These are phyloP conservation scores for Pluvianellus socialis DNA, from an alignment of 2,113 vertebrate species.

Conservation along the genomic window DNA sequence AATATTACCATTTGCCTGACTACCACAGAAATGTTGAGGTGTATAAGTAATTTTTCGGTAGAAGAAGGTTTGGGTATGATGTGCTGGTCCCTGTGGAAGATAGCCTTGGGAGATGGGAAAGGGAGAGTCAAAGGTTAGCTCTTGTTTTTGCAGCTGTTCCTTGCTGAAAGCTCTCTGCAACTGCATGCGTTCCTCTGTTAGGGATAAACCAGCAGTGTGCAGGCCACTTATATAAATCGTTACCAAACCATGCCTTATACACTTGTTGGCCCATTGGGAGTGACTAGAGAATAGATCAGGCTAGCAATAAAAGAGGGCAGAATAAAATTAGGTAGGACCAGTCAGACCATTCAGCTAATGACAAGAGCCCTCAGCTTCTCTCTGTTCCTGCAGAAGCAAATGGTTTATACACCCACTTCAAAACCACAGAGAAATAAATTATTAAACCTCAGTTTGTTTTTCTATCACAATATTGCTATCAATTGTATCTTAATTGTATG, in stretches of 20 bases:
- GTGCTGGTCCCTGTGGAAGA: neutral
- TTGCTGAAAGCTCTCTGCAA: neutral
- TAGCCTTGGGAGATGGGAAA: neutral
- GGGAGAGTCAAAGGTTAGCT: neutral
- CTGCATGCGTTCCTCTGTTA: neutral
- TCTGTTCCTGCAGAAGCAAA: neutral
- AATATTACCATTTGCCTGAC: neutral
- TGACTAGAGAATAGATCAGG: neutral
- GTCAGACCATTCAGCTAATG: neutral
- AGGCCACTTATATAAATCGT: neutral
- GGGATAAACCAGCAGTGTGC: neutral
- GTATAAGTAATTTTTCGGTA: neutral
- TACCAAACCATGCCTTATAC: neutral
- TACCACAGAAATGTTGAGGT: neutral
- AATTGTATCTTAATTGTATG: neutral
- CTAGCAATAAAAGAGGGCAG: neutral
- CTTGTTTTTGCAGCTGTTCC: neutral
- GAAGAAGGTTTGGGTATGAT: neutral
- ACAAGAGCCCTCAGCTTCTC: neutral
- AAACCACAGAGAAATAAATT: neutral
- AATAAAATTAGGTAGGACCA: neutral
- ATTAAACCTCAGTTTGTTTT: neutral
- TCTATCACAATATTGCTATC: neutral
- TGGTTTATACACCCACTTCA: fast-evolving
- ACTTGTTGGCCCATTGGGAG: neutral